Base-by-base conservation (phyloP, 2,797 vertebrate species). In the Platyrinchus mystaceus region DNA sequence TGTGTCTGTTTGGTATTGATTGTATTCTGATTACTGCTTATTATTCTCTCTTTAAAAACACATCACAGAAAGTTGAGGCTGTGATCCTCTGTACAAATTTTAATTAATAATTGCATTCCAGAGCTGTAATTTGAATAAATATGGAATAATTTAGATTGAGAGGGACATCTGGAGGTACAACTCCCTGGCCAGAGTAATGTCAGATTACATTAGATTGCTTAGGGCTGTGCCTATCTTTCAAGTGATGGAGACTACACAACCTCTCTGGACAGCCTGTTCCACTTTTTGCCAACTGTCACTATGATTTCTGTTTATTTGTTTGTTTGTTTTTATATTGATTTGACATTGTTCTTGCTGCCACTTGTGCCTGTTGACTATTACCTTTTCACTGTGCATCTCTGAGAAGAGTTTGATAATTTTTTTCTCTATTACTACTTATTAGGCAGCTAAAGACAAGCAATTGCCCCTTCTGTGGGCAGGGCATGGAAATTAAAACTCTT, bases 401-500 rank as follows among this genome's bases (percentile, higher is more conserved):
- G 32, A 73, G 41, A 84, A 58, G 21, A 34, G 5, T 32, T 71
- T 3, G 1, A 32, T 6, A 8, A 0, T 30, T 41, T 85, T 59
- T 52, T 49, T 55, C 9, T 76, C 13, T 64, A 1, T 64, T 68
- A 17, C 10, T 52, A 36, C 11, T 80, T 18, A 36, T 34, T 52
- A 28, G 26, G 6, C 19, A 84, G 20, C 12, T 32, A 47, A 87
- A 77, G 19, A 64, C 34, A 56, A 85, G 3, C 8, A 59, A 46
- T 44, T 49, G 1, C 6, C 10, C 19, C 17, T 87, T 58, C 26
- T 6, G 1, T 22, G 18, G 14, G 2, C 5, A 44, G 7, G 10
- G 4, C 9, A 4, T 37, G 6, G 24, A 22, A 68, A 59, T 37
- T 37, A 79, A 5, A 7, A 67, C 2, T 64, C 5, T 60, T 64